phyloP scores from a whole-genome alignment of 1,140 invertebrate genomes.

The Calephelis virginiensis region DNA sequence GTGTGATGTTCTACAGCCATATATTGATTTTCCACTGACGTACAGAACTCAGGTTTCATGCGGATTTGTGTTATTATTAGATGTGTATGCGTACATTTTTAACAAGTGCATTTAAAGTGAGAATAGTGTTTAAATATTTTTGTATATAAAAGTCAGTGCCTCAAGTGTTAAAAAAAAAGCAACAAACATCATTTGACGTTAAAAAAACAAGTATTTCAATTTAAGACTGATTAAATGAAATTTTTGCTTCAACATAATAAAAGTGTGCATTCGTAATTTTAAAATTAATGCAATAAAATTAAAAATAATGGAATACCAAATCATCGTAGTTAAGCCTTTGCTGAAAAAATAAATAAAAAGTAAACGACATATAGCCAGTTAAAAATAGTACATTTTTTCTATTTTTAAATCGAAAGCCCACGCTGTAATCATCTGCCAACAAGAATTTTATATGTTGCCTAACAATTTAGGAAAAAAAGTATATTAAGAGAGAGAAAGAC shows the following conservation, averaged over 20 bases:
- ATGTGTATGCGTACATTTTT: constrained; percentile 52
- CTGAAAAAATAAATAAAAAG: background rate
- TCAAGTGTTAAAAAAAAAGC: constrained; percentile 26
- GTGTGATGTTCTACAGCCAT: constrained; percentile 44
- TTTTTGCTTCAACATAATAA: background rate
- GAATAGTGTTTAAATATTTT: background rate
- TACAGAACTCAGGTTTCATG: constrained; percentile 45
- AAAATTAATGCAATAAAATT: too few relatives aligned
- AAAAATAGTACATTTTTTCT: too few relatives aligned
- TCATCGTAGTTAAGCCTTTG: background rate
- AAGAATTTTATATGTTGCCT: too few relatives aligned
- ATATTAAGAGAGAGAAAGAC: too few relatives aligned
- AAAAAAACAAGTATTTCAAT: constrained; percentile 18
- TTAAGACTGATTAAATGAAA: constrained; percentile 6
- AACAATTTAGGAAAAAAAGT: too few relatives aligned
- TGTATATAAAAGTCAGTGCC: constrained; percentile 27
- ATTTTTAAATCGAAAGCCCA: background rate
- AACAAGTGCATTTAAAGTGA: constrained; percentile 42
- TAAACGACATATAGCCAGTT: background rate
- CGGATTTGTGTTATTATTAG: constrained; percentile 62
- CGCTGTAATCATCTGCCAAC: too few relatives aligned
- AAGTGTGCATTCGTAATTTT: too few relatives aligned
- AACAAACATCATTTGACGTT: constrained; percentile 5
- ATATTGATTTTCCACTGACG: constrained; percentile 71
- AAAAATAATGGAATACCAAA: too few relatives aligned